Evolutionary conservation across 2,888 invertebrate species (phyloP).

Genomic region (Coelinius sp.): DNA sequence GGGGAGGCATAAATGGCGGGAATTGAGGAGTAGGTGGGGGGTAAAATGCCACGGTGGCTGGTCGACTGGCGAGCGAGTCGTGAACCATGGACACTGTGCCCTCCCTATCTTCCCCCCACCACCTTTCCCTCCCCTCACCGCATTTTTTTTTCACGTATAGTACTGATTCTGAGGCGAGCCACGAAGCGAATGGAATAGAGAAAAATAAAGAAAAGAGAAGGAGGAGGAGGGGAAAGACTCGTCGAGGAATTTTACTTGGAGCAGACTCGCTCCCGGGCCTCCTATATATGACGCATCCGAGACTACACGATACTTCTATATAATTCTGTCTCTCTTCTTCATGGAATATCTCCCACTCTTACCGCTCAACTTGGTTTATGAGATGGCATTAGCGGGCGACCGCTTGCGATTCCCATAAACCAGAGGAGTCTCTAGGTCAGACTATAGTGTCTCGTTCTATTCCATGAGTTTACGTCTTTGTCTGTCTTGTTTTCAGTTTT

Average conservation of each 20-base stretch:
- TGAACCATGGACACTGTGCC: slow-evolving; percentile 53
- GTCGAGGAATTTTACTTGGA: slow-evolving; percentile 67
- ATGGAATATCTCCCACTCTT: neutral
- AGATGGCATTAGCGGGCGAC: slow-evolving; percentile 57
- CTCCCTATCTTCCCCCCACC: neutral
- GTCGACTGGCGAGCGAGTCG: slow-evolving; percentile 64
- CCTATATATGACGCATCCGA: slow-evolving; percentile 45
- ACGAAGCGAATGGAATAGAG: slow-evolving; percentile 27
- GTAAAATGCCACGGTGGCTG: slow-evolving; percentile 67
- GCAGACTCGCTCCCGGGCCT: slow-evolving; percentile 66
- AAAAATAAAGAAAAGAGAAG: neutral
- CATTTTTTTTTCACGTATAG: slow-evolving; percentile 17
- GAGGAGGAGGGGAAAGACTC: slow-evolving; percentile 7
- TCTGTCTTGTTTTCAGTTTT: too few species aligned
- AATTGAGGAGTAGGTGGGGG: slow-evolving; percentile 50
- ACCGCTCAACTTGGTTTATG: slow-evolving; percentile 46
- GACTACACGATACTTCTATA: neutral
- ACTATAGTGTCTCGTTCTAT: slow-evolving; percentile 45
- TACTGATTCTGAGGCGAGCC: slow-evolving; percentile 34
- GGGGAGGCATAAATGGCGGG: slow-evolving; percentile 61
- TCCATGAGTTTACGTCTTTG: neutral
- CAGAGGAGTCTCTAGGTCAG: slow-evolving; percentile 67
- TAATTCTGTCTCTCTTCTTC: slow-evolving; percentile 1
- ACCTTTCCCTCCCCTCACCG: slow-evolving; percentile 26
- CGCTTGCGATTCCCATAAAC: slow-evolving; percentile 57